Evolutionary conservation across 2,888 invertebrate genomes (phyloP).

Genomic region (Hedya salicella): DNA sequence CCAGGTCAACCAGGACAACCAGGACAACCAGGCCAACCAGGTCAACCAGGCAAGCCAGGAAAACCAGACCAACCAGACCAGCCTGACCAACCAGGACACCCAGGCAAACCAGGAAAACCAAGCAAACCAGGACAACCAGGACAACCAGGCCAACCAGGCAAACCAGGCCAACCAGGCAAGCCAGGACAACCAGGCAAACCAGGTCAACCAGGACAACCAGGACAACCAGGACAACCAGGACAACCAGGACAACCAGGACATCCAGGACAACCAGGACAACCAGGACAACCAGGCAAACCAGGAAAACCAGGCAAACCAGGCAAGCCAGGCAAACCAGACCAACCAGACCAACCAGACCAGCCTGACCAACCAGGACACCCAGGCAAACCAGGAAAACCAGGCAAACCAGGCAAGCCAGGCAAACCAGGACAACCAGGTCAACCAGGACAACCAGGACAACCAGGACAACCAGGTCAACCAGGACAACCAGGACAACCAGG

Average conservation of each 20-base stretch:
- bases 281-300: too few species aligned
- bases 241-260: background rate
- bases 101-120: background rate
- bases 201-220: background rate
- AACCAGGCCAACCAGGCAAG: background rate
- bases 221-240: background rate
- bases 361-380: too few species aligned
- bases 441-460: too few species aligned
- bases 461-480: too few species aligned
- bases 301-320: too few species aligned
- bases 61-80: slow-evolving; percentile 7
- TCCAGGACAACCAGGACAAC: background rate
- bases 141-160: background rate
- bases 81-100: background rate
- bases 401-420: too few species aligned
- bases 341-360: too few species aligned
- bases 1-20: slow-evolving; percentile 48
- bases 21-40: slow-evolving; percentile 55
- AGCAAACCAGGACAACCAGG: background rate
- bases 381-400: too few species aligned
- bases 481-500: too few species aligned
- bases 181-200: background rate
- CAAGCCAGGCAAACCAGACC: too few species aligned
- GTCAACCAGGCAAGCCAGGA: background rate
- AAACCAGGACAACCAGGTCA: too few species aligned